Conservation (phyloP, 2,888 invertebrate species). For the Eledona agricola region DNA sequence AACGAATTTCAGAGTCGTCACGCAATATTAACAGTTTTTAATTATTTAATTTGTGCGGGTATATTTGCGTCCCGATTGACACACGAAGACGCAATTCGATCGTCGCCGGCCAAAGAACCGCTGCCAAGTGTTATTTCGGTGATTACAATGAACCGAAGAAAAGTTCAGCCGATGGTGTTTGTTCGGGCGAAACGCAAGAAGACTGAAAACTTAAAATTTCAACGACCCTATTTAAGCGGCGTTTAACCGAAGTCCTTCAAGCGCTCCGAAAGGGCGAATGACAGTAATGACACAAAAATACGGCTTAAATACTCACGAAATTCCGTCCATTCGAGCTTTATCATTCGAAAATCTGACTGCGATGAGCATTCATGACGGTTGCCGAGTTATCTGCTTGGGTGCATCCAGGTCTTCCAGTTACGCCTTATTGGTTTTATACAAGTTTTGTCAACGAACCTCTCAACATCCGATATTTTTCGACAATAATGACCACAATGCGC, state of each 20-base stretch:
- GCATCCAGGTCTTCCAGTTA: slow-evolving; percentile 41
- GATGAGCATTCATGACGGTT: slow-evolving; percentile 28
- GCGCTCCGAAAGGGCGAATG: slow-evolving; percentile 39
- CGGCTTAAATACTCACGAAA: slow-evolving; percentile 40
- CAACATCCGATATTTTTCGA: slow-evolving; percentile 55
- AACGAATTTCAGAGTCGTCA: too few species aligned
- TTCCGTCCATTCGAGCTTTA: slow-evolving; percentile 51
- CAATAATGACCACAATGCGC: slow-evolving; percentile 52
- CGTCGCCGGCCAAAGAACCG: too few species aligned
- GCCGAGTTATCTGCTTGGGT: slow-evolving; percentile 19
- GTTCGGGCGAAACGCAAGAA: neutral
- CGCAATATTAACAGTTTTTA: too few species aligned
- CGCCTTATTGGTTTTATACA: slow-evolving; percentile 50
- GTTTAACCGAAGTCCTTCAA: slow-evolving; percentile 51
- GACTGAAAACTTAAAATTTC: slow-evolving; percentile 41
- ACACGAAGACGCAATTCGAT: too few species aligned
- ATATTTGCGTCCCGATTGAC: too few species aligned
- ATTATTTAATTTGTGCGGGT: too few species aligned
- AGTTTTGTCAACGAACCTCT: slow-evolving; percentile 46
- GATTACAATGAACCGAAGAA: too few species aligned
- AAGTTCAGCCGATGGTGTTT: too few species aligned
- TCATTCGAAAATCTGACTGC: slow-evolving; percentile 52
- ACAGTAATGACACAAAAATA: slow-evolving; percentile 50
- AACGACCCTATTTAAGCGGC: slow-evolving; percentile 38
- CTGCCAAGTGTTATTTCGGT: too few species aligned